Evolutionary conservation across 1,140 invertebrate species (phyloP).

Genomic region (Hyphantria cunea): DNA sequence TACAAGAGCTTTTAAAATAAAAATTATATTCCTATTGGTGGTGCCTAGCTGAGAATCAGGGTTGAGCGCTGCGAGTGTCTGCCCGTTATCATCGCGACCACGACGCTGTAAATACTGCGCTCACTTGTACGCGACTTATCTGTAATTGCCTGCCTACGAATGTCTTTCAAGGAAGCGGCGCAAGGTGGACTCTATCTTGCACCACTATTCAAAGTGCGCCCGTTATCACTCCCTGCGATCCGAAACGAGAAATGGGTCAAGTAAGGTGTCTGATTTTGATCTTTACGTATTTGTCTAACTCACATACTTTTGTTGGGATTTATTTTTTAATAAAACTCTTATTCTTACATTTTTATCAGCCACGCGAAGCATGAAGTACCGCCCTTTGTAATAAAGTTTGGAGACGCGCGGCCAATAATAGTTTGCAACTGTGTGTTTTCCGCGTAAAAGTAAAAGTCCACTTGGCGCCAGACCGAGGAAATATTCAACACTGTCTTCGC

Average conservation of each 20-base stretch:
- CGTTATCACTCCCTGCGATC: slow-evolving; percentile 58
- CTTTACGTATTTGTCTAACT: slow-evolving; percentile 46
- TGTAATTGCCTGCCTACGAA: slow-evolving; percentile 77
- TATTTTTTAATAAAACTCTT: slow-evolving; percentile 10
- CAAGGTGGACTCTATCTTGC: slow-evolving; percentile 70
- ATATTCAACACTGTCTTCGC: slow-evolving; percentile 98
- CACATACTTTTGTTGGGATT: slow-evolving; percentile 16
- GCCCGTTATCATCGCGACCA: slow-evolving; percentile 56
- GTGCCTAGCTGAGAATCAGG: not conserved
- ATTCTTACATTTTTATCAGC: slow-evolving; percentile 95
- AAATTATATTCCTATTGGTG: not conserved
- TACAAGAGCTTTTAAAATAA: too few relatives aligned
- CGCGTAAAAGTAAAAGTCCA: slow-evolving; percentile 97
- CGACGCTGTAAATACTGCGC: slow-evolving; percentile 70
- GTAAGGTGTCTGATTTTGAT: slow-evolving; percentile 48
- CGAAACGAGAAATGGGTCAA: slow-evolving; percentile 64
- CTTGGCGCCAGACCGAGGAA: slow-evolving; percentile 98
- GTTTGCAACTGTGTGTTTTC: slow-evolving; percentile 98
- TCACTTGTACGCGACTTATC: slow-evolving; percentile 75
- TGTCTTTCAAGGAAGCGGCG: slow-evolving; percentile 74
- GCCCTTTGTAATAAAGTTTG: slow-evolving; percentile 97
- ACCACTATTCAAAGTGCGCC: slow-evolving; percentile 58
- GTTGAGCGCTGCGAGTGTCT: slow-evolving; percentile 8
- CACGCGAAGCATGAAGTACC: slow-evolving; percentile 97
- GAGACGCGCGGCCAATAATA: slow-evolving; percentile 99